Percentiles rank a stretch among this genome's conserved stretches.
phyloP scores from a whole-genome alignment of 37 sponge, comb jelly and placozoan species.

The Lycopodina hypogea region DNA sequence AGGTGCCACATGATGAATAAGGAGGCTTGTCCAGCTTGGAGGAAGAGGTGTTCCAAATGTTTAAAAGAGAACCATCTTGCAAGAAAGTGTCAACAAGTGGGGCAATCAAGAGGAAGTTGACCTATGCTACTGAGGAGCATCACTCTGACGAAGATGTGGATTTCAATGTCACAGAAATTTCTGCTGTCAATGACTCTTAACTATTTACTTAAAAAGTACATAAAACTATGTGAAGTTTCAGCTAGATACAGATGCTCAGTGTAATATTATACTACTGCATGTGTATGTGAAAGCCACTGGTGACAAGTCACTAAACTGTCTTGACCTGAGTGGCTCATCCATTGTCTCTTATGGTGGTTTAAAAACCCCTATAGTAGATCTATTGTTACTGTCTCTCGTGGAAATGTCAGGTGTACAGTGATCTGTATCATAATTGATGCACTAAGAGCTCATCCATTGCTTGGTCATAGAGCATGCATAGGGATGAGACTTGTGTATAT shows the following conservation, averaged over 20 bases:
- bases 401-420: no score
- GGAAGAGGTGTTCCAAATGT: slow-evolving; percentile 53
- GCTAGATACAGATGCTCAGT: slow-evolving; percentile 47
- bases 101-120: not conserved
- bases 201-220: slow-evolving; percentile 33
- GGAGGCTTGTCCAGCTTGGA: slow-evolving; percentile 47
- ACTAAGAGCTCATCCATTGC: no score
- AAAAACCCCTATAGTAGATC: no score
- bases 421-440: no score
- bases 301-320: no score
- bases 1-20: no score
- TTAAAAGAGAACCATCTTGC: slow-evolving; percentile 64
- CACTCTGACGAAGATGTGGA: slow-evolving; percentile 18
- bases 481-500: no score
- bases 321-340: no score
- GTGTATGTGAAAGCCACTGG: not conserved
- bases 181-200: slow-evolving; percentile 36
- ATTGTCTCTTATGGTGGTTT: no score
- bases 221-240: slow-evolving; percentile 36
- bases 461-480: no score
- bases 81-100: slow-evolving; percentile 1
- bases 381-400: no score
- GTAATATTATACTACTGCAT: no score
- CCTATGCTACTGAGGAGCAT: slow-evolving; percentile 3
- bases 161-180: not conserved